Evolutionary conservation across 2,888 invertebrate genomes (phyloP).

Genomic region (Synanthedon myopaeformis): DNA sequence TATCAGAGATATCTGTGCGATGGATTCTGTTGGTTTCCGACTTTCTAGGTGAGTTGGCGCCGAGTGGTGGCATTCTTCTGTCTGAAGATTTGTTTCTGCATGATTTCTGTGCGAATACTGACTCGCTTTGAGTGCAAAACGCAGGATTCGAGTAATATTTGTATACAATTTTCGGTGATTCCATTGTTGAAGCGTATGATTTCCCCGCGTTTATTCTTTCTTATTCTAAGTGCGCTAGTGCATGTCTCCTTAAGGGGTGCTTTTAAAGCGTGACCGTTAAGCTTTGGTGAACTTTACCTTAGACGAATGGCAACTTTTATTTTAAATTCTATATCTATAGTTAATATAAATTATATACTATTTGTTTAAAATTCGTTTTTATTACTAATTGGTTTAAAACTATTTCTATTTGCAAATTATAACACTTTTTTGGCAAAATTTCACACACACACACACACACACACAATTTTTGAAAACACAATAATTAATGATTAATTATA

Average conservation of each 20-base stretch:
- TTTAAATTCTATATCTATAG: no score
- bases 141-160: conserved; percentile 84
- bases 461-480: background rate
- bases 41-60: conserved; percentile 60
- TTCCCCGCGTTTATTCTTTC: conserved; percentile 17
- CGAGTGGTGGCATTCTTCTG: conserved; percentile 50
- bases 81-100: conserved; percentile 42
- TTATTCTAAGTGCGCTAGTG: conserved; percentile 17
- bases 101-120: conserved; percentile 51
- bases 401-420: background rate
- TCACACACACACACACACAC: background rate
- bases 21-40: conserved; percentile 40
- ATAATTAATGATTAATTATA: background rate
- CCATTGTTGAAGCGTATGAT: conserved; percentile 46
- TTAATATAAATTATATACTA: no score
- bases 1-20: conserved; percentile 61
- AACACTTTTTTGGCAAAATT: background rate
- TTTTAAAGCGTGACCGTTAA: conserved; percentile 29
- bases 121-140: conserved; percentile 83
- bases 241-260: conserved; percentile 41
- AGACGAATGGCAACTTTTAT: no score
- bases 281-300: conserved; percentile 8
- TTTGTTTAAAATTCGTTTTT: no score
- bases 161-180: conserved; percentile 64
- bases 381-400: no score